phyloP scores from a whole-genome alignment of 2,797 vertebrate species.

The Schizothorax lantsangensis region DNA sequence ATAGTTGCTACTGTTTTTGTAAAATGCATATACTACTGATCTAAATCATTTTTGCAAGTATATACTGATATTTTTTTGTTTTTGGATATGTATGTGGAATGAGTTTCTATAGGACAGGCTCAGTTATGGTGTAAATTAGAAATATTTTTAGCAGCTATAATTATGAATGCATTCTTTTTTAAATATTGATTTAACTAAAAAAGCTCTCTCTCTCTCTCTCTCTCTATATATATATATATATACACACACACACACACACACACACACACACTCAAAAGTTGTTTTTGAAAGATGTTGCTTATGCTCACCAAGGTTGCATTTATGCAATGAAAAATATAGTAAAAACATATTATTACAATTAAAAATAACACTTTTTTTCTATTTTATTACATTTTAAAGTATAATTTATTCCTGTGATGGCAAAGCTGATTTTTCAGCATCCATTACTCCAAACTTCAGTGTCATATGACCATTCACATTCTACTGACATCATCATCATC shows the following conservation, averaged over 20 bases:
- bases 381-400: neutral
- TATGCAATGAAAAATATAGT: too few relatives aligned
- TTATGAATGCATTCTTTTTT: too few relatives aligned
- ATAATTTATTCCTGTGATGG: neutral
- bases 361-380: too few relatives aligned
- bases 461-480: neutral
- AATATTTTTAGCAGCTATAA: neutral
- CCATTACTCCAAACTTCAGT: neutral
- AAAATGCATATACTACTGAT: neutral
- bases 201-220: too few relatives aligned
- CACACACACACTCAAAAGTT: too few relatives aligned
- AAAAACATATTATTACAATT: too few relatives aligned
- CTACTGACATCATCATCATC: neutral
- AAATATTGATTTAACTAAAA: too few relatives aligned
- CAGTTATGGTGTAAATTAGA: neutral
- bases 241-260: too few relatives aligned
- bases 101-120: neutral
- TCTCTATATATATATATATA: too few relatives aligned
- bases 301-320: too few relatives aligned
- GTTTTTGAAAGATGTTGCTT: too few relatives aligned
- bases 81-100: neutral
- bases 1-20: neutral
- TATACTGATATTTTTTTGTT: neutral
- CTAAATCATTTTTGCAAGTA: neutral
- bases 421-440: neutral